Conservation (phyloP, 2,113 vertebrate species). For the Octodon degus region DNA sequence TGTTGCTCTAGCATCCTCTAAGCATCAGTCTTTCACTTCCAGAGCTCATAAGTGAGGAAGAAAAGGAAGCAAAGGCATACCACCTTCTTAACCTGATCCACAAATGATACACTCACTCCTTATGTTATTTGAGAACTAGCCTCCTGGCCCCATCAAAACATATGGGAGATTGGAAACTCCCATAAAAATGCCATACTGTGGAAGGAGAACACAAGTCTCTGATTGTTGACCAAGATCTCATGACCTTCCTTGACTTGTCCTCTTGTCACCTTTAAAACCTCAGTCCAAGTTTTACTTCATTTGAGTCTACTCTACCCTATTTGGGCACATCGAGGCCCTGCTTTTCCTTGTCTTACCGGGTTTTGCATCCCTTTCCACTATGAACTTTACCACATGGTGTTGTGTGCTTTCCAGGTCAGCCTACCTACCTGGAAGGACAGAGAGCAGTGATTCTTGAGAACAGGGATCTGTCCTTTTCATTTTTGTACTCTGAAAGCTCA, state of each 20-base stretch:
- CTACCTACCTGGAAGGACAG: background rate
- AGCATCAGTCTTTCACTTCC: constrained; percentile 3
- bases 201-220: background rate
- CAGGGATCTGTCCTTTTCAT: background rate
- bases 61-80: background rate
- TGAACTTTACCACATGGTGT: background rate
- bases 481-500: constrained; percentile 49
- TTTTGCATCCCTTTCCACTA: background rate
- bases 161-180: background rate
- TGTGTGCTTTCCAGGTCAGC: background rate
- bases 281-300: background rate
- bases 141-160: background rate
- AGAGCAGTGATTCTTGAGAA: background rate
- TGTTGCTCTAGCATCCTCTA: background rate
- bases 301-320: background rate
- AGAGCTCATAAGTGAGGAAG: background rate
- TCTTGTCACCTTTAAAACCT: background rate
- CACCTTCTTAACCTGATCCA: background rate
- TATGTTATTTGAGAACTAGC: background rate
- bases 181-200: background rate
- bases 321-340: background rate
- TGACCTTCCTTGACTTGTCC: background rate
- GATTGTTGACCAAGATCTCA: background rate
- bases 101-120: constrained; percentile 1
- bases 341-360: background rate